Base-by-base conservation (phyloP, 2,888 invertebrate species). In the Eilema caniola region DNA sequence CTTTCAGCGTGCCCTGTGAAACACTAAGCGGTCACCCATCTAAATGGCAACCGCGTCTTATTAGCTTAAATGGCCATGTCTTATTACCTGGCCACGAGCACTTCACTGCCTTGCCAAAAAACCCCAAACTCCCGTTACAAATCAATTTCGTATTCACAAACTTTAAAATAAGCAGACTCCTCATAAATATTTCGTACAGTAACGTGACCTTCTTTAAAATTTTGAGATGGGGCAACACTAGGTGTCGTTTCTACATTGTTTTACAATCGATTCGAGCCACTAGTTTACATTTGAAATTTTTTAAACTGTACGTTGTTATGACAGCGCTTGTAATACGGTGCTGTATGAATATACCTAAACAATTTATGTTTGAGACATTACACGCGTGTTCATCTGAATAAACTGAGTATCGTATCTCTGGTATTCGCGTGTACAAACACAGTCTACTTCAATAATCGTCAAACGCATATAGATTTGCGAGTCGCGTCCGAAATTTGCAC, bases 341-440 rank as follows among this genome's bases (percentile, higher is more conserved):
- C 60, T 23, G 25, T 24, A 20, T 66, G 12, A 66, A 47, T 33
- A 33, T 33, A 33, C 28, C 7, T 61, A 67, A 61, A 67, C 67
- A 37, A 41, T 57, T 67, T 67, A 23, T 67, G 47, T 67, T 61
- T n/a, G 47, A 11, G 4, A n/a, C 11, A 33, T 23, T 61, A 67
- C 67, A 59, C 67, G 53, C 53, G 67, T 67, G 67, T 41, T 59
- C 37, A 16, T 61, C 60, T 60, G n/a, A 25, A 61, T 28, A 31
- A 61, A 61, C 24, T 61, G 28, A 31, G 61, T 59, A 20, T 57
- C 24, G 5, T 23, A 33, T 66, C 2, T 37, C 25, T 24, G 20
- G 47, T 8, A 56, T 31, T 28, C 16, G 24, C 11, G 53, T 31
- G 33, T 37, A 37, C 33, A 37, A 37, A 37, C 33, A 37, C n/a